phyloP scores from a whole-genome alignment of 2,113 vertebrate species.

The Callipepla squamata region DNA sequence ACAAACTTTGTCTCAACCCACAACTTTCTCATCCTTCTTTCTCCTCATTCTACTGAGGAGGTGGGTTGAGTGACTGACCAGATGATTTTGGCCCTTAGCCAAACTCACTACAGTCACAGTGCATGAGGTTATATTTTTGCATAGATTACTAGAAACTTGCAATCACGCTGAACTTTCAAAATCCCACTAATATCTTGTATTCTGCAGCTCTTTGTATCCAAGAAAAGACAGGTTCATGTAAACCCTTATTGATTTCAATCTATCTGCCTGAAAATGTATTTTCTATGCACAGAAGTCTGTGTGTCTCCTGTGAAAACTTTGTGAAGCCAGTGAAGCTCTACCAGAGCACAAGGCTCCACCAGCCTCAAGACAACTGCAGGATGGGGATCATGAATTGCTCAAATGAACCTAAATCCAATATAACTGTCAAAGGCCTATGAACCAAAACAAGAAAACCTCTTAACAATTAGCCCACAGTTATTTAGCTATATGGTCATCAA shows the following conservation, averaged over 20 bases:
- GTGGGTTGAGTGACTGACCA: background rate
- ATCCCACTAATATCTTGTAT: background rate
- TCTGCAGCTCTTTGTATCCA: background rate
- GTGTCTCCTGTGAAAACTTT: background rate
- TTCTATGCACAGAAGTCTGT: background rate
- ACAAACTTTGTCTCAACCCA: background rate
- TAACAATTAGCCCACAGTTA: slow-evolving; percentile 47
- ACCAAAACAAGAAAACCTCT: background rate
- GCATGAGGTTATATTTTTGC: background rate
- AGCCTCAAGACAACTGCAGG: background rate
- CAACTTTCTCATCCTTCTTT: background rate
- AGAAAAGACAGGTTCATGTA: background rate
- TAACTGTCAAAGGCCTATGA: slow-evolving; percentile 42
- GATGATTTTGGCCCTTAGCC: background rate
- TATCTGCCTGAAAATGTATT: background rate
- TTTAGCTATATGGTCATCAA: slow-evolving; percentile 66
- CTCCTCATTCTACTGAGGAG: background rate
- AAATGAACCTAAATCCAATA: slow-evolving; percentile 27
- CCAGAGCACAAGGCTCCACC: background rate
- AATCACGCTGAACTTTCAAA: background rate
- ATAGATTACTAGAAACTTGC: background rate
- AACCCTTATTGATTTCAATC: background rate
- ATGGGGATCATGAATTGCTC: background rate
- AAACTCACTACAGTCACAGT: background rate
- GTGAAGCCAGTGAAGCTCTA: background rate